These are phyloP conservation scores for Ophthalmolycus amberensis DNA, from an alignment of 2,113 vertebrate genomes.

Conservation along the genomic window DNA sequence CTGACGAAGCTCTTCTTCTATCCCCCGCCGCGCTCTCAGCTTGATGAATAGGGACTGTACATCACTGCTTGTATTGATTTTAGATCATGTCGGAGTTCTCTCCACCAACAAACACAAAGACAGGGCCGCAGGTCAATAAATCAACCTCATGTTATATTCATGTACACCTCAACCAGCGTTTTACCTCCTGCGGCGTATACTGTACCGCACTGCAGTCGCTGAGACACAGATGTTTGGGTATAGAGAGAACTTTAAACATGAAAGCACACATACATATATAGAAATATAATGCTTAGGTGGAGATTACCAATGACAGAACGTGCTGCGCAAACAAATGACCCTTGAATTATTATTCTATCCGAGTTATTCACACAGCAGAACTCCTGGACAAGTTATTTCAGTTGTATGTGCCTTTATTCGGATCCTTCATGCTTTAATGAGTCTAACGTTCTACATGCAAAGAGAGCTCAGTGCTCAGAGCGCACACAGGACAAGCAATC, in stretches of 20 bases:
- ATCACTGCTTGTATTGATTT: constrained; percentile 72
- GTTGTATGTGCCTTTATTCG: neutral
- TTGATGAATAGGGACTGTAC: constrained; percentile 53
- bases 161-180: constrained; percentile 59
- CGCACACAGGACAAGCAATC: neutral
- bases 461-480: neutral
- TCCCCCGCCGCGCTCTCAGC: neutral
- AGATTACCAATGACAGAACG: neutral
- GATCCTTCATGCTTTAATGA: neutral
- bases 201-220: neutral
- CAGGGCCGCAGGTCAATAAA: constrained; percentile 62
- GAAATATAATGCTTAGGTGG: neutral
- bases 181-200: constrained; percentile 42
- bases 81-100: constrained; percentile 65
- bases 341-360: neutral
- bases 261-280: too few relatives aligned
- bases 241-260: neutral
- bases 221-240: neutral
- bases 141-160: constrained; percentile 73
- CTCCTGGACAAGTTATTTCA: neutral
- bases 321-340: too few relatives aligned
- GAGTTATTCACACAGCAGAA: neutral
- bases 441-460: neutral
- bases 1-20: constrained; percentile 4
- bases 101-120: constrained; percentile 68